These are phyloP conservation scores for Agrotis puta DNA, from an alignment of 2,888 invertebrate species.

Conservation along the genomic window DNA sequence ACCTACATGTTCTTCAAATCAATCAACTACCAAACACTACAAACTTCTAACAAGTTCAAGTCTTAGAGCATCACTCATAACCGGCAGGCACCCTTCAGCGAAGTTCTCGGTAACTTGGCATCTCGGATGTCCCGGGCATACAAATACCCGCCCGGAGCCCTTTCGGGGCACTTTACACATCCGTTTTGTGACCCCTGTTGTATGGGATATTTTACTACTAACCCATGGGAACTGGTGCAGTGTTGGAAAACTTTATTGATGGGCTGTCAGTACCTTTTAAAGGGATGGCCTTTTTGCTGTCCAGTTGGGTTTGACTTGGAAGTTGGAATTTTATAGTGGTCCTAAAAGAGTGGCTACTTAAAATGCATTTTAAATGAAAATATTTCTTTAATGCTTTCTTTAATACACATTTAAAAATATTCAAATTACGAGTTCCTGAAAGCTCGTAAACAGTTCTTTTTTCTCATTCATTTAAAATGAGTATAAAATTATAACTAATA, in stretches of 20 bases:
- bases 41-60: constrained; percentile 43
- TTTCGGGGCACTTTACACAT: constrained; percentile 87
- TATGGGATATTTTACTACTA: constrained; percentile 38
- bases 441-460: too few species aligned
- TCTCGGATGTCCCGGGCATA: constrained; percentile 88
- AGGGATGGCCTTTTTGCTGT: constrained; percentile 44
- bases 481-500: too few species aligned
- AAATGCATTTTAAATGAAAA: not conserved
- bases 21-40: constrained; percentile 18
- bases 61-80: constrained; percentile 65
- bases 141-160: constrained; percentile 86
- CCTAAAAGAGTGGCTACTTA: not conserved
- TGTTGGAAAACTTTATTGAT: constrained; percentile 69
- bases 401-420: not conserved
- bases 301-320: constrained; percentile 1
- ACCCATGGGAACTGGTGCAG: constrained; percentile 76
- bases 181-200: constrained; percentile 77
- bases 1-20: not conserved
- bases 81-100: constrained; percentile 69
- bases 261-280: constrained; percentile 60
- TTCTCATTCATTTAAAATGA: too few species aligned
- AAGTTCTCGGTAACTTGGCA: constrained; percentile 76
- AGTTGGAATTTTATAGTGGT: constrained; percentile 17
- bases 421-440: too few species aligned
- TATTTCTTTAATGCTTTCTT: not conserved